phyloP scores from a whole-genome alignment of 1,140 invertebrate species.

The Anastrepha obliqua region DNA sequence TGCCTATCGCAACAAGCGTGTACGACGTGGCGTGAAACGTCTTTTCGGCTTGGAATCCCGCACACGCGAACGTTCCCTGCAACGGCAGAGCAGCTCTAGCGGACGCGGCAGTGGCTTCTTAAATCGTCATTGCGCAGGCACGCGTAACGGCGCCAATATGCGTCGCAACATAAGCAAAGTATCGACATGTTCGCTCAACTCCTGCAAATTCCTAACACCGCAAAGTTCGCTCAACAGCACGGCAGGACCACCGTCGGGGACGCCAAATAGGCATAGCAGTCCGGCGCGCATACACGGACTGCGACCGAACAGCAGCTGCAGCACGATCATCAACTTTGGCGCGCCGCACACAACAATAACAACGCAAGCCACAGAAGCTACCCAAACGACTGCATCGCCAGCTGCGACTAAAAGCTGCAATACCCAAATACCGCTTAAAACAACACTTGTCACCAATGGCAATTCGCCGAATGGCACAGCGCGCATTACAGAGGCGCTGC shows the following conservation, averaged over 20 bases:
- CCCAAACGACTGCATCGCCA: conserved; percentile 34
- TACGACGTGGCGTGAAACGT: conserved; percentile 82
- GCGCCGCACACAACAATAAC: neutral
- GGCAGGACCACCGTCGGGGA: neutral
- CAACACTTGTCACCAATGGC: conserved; percentile 65
- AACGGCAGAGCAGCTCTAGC: conserved; percentile 68
- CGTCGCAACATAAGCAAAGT: conserved; percentile 69
- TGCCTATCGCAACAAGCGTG: conserved; percentile 84
- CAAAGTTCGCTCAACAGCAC: conserved; percentile 65
- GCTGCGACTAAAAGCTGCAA: conserved; percentile 62
- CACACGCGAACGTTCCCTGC: conserved; percentile 62
- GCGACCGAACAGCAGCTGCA: conserved; percentile 69
- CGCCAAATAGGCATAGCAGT: conserved; percentile 23
- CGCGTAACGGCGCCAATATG: conserved; percentile 54
- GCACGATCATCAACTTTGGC: conserved; percentile 71
- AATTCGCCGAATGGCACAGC: conserved; percentile 1
- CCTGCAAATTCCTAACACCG: conserved; percentile 67
- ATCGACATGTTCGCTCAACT: conserved; percentile 69
- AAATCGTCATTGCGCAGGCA: conserved; percentile 55
- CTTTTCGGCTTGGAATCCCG: conserved; percentile 77
- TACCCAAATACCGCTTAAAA: conserved; percentile 60
- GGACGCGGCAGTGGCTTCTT: conserved; percentile 59
- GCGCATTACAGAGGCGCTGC: conserved; percentile 55
- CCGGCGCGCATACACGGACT: conserved; percentile 53
- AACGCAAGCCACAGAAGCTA: conserved; percentile 8